Conservation (phyloP, 2,113 vertebrate genomes). For the Nycticryphes semicollaris region DNA sequence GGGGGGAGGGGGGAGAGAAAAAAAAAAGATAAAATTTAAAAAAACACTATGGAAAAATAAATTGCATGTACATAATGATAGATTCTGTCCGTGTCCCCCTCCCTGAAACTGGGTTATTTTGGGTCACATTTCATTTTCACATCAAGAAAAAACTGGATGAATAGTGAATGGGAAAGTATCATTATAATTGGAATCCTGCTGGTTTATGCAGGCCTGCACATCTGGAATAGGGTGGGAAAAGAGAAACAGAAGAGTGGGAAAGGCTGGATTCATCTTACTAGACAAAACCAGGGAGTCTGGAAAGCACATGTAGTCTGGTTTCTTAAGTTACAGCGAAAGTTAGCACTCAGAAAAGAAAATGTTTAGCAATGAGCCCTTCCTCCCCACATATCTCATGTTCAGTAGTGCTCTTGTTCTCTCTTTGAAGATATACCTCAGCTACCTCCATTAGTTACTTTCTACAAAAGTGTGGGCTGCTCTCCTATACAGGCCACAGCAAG, state of each 20-base stretch:
- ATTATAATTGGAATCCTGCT: constrained; percentile 65
- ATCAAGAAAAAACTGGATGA: constrained; percentile 66
- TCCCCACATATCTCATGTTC: neutral
- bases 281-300: constrained; percentile 60
- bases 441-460: neutral
- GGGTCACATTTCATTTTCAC: constrained; percentile 65
- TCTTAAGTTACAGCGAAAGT: constrained; percentile 49
- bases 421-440: neutral
- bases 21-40: neutral
- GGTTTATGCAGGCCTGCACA: constrained; percentile 66
- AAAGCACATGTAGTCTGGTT: constrained; percentile 54
- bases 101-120: constrained; percentile 16
- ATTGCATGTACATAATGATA: neutral
- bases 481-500: neutral
- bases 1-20: neutral
- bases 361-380: neutral
- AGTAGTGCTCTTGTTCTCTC: neutral
- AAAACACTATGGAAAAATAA: constrained; percentile 36
- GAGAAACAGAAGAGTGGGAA: constrained; percentile 56
- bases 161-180: constrained; percentile 64
- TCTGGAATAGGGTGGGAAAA: constrained; percentile 67
- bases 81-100: neutral
- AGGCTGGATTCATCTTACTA: constrained; percentile 26
- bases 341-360: constrained; percentile 28
- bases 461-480: neutral